Base-by-base conservation (phyloP, 2,888 invertebrate species). In the Girardia tigrina region DNA sequence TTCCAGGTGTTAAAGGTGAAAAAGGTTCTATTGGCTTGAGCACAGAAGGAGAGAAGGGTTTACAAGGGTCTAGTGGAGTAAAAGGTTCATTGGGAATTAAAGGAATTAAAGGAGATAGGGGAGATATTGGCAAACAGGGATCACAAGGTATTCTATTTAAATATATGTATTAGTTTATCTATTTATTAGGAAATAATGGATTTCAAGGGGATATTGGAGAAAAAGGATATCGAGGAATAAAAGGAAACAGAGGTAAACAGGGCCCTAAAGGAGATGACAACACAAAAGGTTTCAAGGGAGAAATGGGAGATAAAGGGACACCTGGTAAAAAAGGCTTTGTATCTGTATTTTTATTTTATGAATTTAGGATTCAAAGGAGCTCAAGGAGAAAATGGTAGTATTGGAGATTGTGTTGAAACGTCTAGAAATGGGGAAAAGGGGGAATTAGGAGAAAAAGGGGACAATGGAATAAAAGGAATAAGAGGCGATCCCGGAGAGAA, bases 161-260 rank as follows among this genome's bases (percentile, higher is more conserved):
- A 20, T 56, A 56, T 8, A 12, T 4, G n/a, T 56, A 16, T 8
- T 8, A 56, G 4, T 56, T 56, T 56, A n/a, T n/a, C n/a, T n/a
- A n/a, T n/a, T n/a, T 12, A 56, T 12, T 56, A 71, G 71, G 71
- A 2, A 8, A 26, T 8, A 14, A 71, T 2, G 71, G 71, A 6
- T 23, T 27, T 56, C 14, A 26, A 23, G 74, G 74, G 1, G 56
- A 74, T 27, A 8, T 12, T 16, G 74, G 74, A 1, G 42, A 42
- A 26, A 56, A 56, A 42, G 74, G 74, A 56, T 27, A 26, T 72
- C 42, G 8, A 2, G 74, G 74, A 23, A 42, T 23, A 1, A 74
- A 73, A 23, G 74, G 75, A 28, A 27, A 12, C 16, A 75, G 29
- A 70, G 75, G 75, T n/a, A 28, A 74, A 20, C 71, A 71, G 29